Evolutionary conservation across 1,140 invertebrate species (phyloP), one percentile per base, ranked within the genome.

Genomic region (Drosophila sp.): DNA sequence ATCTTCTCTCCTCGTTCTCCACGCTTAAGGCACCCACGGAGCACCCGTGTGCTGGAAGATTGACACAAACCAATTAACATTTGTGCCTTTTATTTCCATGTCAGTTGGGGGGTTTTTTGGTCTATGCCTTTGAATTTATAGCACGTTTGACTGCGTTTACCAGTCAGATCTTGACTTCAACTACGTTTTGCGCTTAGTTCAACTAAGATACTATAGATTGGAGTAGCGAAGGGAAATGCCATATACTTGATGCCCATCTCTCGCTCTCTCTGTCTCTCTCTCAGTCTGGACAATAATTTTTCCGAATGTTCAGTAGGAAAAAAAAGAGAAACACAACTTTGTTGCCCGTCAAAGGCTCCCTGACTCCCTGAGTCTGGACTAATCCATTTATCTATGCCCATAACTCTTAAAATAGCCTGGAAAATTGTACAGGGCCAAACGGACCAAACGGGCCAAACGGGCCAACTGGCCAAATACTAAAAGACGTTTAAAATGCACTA

Each of bases 51-150:
- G 69, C 54, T 72, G 57, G 48, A 75, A 91, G 89, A 91, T 91
- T 91, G 90, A 91, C 89, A 91, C 82, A 91, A 91, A 91, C 90
- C 90, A 91, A 91, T 91, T 91, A 91, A 91, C 90, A 87, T 91
- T 89, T 91, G 81, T 91, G 87, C 89, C 89, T 89, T 83, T 89
- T 87, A 86, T 87, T 86, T 84, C 77, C 84, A 72, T 72, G 70
- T 59, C 70, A 72, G 70, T 66, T 72, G 72, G 38, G 57, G 41
- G 9, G 18, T 46, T 9, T 61, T 75, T 75, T 63, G 76, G 67
- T 67, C 69, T 87, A 73, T 80, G 81, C 66, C 87, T 50, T 87
- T 77, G 80, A 83, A 89, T 89, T 89, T 89, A 89, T 89, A 84
- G 83, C 83, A 89, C 83, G 83, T 89, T 89, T 89, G 84, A 89